Evolutionary conservation across 1,140 invertebrate genomes (phyloP), one percentile per base, ranked within the genome.

Genomic region (Nymphalis io): DNA sequence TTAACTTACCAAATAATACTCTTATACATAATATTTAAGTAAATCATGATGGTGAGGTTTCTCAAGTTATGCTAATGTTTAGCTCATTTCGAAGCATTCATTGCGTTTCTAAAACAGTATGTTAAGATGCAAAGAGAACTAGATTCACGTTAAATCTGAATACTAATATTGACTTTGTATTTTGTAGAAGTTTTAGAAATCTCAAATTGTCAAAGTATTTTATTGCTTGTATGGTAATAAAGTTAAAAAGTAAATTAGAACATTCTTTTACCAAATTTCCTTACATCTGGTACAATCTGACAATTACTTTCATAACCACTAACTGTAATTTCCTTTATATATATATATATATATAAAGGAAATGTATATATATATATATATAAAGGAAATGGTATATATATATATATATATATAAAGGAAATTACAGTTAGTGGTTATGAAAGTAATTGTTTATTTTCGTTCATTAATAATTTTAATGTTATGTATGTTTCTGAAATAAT

Each of bases 141-240:
- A 70, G 42, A 70, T 70, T 60, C 63, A 62, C 11, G 42, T 70
- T 70, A 70, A 70, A 70, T 70, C 68, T 70, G 68, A 70, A 70
- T 70, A 70, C 68, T 70, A 60, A 70, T 64, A 70, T 59, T 42
- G 6, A 48, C 44, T 70, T 69, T 70, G 53, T 58, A 60, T 70
- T 55, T 64, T 18, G 61, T 59, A 48, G 42, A 21, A 42, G 68
- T 70, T 63, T 70, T 63, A 70, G 68, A 70, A 70, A 70, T 23
- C 61, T 59, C 61, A 57, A 62, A 57, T 60, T 62, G 68, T 63
- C 60, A 64, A 61, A 38, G 44, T 64, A 27, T n/a, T 69, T 58
- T 69, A 69, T 69, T 18, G 39, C n/a, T 4, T 68, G 53, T 55
- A 53, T 65, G 18, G 23, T 39, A 44, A 65, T 65, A 0, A 55